A percentile compares a stretch with the other conserved stretches of the same genome.
Conservation (phyloP, 2,113 vertebrate genomes). For the Cochlearius cochlearius region DNA sequence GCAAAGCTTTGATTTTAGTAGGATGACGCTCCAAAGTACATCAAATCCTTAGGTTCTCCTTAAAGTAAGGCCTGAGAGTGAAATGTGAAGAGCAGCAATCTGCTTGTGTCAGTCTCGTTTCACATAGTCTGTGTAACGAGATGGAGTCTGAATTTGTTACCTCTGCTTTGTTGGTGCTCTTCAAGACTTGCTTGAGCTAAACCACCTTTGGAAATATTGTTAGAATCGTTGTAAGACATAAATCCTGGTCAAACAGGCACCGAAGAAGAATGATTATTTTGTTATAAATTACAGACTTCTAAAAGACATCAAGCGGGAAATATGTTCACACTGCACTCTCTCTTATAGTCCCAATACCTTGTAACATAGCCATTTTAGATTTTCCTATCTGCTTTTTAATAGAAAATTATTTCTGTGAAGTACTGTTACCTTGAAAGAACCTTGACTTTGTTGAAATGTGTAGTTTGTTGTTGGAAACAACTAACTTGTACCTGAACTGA, state of each 20-base stretch:
- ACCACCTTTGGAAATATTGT: not conserved
- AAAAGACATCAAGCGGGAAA: not conserved
- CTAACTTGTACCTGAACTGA: not conserved
- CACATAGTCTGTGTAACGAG: not conserved
- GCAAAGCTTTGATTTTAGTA: not conserved
- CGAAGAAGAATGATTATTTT: not conserved
- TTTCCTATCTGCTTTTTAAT: not conserved
- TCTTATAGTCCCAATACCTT: not conserved
- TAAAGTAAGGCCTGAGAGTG: not conserved
- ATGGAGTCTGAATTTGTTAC: not conserved
- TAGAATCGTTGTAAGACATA: not conserved
- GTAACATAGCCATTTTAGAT: not conserved
- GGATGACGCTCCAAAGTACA: not conserved
- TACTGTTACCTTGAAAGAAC: not conserved
- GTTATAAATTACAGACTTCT: not conserved
- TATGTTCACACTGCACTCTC: not conserved
- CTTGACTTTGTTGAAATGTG: not conserved
- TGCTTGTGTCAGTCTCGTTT: not conserved
- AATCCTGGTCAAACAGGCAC: not conserved
- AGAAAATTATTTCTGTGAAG: not conserved
- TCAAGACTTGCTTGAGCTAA: not conserved
- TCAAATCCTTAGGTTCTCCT: not conserved
- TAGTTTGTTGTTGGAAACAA: not conserved
- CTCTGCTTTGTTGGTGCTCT: not conserved
- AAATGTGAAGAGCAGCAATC: not conserved